Base-by-base conservation (phyloP, 2,888 invertebrate species). In the Macaria notata region DNA sequence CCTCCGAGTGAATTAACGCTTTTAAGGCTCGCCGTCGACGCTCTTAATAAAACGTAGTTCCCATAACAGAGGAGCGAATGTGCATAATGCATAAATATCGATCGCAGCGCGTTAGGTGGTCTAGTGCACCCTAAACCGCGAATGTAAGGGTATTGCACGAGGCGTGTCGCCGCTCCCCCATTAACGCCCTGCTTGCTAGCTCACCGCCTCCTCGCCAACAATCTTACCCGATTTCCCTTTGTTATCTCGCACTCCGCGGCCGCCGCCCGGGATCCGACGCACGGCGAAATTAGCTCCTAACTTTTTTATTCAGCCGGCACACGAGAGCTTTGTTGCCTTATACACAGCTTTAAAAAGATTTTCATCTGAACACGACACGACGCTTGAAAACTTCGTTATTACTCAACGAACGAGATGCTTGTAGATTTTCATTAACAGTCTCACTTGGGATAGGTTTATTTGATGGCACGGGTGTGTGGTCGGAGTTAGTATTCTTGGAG, bases 101-200 rank as follows among this genome's bases (percentile, higher is more conserved):
- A 46, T 51, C 57, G 49, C 31, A 50, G 49, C 58, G 62, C 48
- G 64, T 59, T 54, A 54, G 56, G 56, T 49, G 49, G 39, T 44
- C 45, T 8, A 9, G 36, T 56, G 49, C 53, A 50, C 29, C 31
- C 47, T 56, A 52, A 54, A 55, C 51, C 54, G 46, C 59, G 30
- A 44, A 54, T 49, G 47, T 63, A 58, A 61, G 68, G 62, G 49
- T 59, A 59, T 62, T 63, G 61, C 62, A 67, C 73, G 77, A 77
- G 72, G 72, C 68, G 71, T 70, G 69, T 70, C 66, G 69, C 72
- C 65, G 70, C 70, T 65, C 67, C 70, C 60, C 70, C 73, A 74
- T 70, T 75, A 79, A 72, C 70, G 65, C 78, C 72, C 73, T 70
- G 73, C 69, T 69, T 70, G 66, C 71, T 71, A 76, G 69, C 73